phyloP scores from a whole-genome alignment of 2,888 invertebrate species.

The Eupithecia insigniata region DNA sequence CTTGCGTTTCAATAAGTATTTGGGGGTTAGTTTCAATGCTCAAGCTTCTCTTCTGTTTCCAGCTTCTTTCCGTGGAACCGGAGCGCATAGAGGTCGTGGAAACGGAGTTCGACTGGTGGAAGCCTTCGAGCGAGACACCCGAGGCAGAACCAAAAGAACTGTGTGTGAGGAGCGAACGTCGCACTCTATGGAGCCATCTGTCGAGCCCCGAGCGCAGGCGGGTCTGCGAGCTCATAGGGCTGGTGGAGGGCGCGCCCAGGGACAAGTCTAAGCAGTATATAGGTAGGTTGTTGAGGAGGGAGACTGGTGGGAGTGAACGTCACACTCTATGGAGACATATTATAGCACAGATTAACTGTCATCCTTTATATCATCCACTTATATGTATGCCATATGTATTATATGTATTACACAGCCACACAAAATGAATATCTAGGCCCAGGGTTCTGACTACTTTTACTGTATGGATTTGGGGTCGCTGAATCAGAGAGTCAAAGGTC shows the following conservation, averaged over 20 bases:
- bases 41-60: background rate
- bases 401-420: no score
- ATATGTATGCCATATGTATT: no score
- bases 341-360: background rate
- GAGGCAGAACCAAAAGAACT: slow-evolving; percentile 65
- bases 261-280: slow-evolving; percentile 84
- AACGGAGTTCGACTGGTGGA: slow-evolving; percentile 80
- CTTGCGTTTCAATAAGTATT: background rate
- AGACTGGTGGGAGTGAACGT: background rate
- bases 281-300: slow-evolving; percentile 63
- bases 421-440: no score
- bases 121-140: slow-evolving; percentile 58
- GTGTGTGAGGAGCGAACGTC: slow-evolving; percentile 81
- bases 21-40: background rate
- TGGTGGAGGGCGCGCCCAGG: slow-evolving; percentile 82
- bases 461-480: no score
- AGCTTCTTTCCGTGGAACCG: slow-evolving; percentile 74
- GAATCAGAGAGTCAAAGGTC: no score
- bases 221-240: slow-evolving; percentile 86
- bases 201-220: slow-evolving; percentile 86
- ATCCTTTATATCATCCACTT: no score
- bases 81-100: slow-evolving; percentile 77
- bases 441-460: no score
- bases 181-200: slow-evolving; percentile 85
- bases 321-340: background rate